Evolutionary conservation across 2,797 vertebrate genomes (phyloP).

Genomic region (Leontocebus nigricollis): DNA sequence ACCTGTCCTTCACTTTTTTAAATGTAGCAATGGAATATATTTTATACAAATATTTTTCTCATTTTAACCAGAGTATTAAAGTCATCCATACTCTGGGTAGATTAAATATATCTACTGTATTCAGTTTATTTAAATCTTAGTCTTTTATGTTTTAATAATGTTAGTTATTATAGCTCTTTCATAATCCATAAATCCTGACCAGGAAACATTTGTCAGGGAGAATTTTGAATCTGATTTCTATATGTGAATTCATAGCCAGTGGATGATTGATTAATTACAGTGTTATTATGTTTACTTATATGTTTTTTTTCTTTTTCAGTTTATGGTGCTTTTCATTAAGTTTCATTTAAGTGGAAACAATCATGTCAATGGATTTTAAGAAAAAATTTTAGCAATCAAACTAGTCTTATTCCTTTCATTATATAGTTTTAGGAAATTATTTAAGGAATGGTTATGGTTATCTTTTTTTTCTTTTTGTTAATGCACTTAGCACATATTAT

Average conservation of each 20-base stretch:
- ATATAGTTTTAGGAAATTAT: neutral
- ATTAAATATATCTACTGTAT: neutral
- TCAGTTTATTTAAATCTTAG: neutral
- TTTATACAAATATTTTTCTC: constrained; percentile 40
- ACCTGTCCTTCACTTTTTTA: neutral
- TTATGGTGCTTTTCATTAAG: constrained; percentile 64
- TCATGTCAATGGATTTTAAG: constrained; percentile 50
- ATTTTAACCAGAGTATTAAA: neutral
- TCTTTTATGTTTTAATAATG: constrained; percentile 33
- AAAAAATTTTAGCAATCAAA: constrained; percentile 54
- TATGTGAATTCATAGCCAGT: constrained; percentile 51
- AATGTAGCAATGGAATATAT: neutral
- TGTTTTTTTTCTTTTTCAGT: neutral
- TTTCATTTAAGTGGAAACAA: constrained; percentile 49
- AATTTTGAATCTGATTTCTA: constrained; percentile 64
- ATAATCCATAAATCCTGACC: neutral
- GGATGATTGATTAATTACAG: constrained; percentile 64
- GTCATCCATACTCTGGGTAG: neutral
- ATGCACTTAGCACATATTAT: neutral
- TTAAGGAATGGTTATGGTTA: neutral
- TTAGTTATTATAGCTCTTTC: neutral
- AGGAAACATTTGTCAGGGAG: constrained; percentile 16
- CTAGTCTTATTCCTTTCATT: neutral
- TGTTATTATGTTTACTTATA: constrained; percentile 66
- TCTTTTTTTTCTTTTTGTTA: neutral